phyloP scores from a whole-genome alignment of 2,797 vertebrate species.

The Mus minutoides region DNA sequence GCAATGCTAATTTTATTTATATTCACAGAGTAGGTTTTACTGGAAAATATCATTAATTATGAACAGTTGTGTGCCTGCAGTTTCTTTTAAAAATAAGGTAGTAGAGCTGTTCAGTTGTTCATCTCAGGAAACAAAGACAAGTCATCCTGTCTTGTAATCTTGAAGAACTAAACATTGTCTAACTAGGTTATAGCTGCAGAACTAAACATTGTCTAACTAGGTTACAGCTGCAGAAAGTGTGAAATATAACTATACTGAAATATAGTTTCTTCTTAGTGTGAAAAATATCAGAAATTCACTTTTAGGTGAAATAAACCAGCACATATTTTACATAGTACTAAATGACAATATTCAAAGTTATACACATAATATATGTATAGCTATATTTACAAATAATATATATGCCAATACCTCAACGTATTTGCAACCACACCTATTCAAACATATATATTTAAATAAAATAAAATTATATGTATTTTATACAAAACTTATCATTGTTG shows the following conservation, averaged over 20 bases:
- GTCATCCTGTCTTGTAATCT: constrained; percentile 61
- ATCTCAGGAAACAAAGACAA: constrained; percentile 31
- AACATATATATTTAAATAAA: neutral
- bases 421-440: neutral
- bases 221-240: constrained; percentile 55
- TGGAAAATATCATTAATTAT: constrained; percentile 66
- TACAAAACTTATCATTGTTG: neutral
- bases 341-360: neutral
- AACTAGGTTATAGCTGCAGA: constrained; percentile 62
- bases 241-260: constrained; percentile 48
- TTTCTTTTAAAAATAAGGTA: constrained; percentile 49
- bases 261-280: constrained; percentile 44
- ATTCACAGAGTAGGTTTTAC: constrained; percentile 54
- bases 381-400: neutral
- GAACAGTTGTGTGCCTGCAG: neutral
- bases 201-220: constrained; percentile 60
- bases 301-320: constrained; percentile 8
- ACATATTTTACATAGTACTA: neutral
- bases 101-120: constrained; percentile 43
- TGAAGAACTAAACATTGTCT: constrained; percentile 47
- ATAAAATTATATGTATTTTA: neutral
- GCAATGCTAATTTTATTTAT: constrained; percentile 57
- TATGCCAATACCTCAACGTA: rapidly evolving
- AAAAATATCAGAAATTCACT: constrained; percentile 26
- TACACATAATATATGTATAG: neutral